Conservation (phyloP, 1,140 invertebrate species). For the Chrysoperla carnea region DNA sequence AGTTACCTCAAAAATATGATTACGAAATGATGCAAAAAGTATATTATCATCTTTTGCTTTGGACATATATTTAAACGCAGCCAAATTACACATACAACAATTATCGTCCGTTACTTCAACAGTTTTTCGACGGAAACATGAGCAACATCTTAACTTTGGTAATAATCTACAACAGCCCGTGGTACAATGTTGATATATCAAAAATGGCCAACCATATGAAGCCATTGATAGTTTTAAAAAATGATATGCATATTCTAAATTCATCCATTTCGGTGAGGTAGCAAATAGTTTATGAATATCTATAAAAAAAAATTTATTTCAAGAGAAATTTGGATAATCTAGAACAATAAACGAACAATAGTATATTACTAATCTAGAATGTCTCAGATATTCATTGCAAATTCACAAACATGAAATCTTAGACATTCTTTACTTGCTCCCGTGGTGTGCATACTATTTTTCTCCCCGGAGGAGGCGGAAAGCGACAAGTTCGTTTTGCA, state of each 20-base stretch:
- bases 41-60: conserved; percentile 59
- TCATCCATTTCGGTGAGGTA: conserved; percentile 58
- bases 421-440: too few species aligned
- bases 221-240: conserved; percentile 64
- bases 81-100: conserved; percentile 76
- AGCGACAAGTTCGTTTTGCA: too few species aligned
- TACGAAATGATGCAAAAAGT: conserved; percentile 72
- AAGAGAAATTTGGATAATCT: too few species aligned
- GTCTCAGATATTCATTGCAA: too few species aligned
- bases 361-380: too few species aligned
- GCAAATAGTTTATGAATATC: conserved; percentile 37
- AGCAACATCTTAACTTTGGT: conserved; percentile 49
- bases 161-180: conserved; percentile 57
- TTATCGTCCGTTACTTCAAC: conserved; percentile 66
- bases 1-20: conserved; percentile 62
- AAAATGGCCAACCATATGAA: conserved; percentile 83
- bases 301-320: conserved; percentile 10
- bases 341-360: too few species aligned
- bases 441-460: too few species aligned
- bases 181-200: conserved; percentile 54
- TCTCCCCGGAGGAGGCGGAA: too few species aligned
- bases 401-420: too few species aligned
- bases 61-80: conserved; percentile 62
- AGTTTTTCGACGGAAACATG: conserved; percentile 47
- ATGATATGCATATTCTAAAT: conserved; percentile 50